A percentile compares a stretch with the other conserved stretches of the same genome.
These are phyloP conservation scores for Dinocampus coccinellae DNA, from an alignment of 2,888 invertebrate genomes.

Conservation along the genomic window DNA sequence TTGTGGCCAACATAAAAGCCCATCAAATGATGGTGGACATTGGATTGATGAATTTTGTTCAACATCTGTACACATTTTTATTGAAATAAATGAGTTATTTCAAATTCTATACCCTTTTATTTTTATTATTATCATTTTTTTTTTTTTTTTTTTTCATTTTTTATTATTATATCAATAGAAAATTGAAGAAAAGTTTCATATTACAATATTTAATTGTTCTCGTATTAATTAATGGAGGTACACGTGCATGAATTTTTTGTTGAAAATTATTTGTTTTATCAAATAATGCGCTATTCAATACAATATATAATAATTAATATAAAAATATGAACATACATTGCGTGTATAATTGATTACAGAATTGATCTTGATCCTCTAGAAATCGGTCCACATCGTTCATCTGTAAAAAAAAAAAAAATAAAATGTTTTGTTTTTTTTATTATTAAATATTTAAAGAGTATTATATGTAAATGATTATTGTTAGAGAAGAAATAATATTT, in stretches of 20 bases:
- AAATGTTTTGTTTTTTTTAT: no score
- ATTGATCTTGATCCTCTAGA: slow-evolving; percentile 40
- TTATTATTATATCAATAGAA: not conserved
- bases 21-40: slow-evolving; percentile 72
- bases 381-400: slow-evolving; percentile 37
- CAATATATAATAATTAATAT: not conserved
- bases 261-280: not conserved
- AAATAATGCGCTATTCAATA: not conserved
- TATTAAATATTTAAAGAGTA: not conserved
- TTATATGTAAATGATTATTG: not conserved
- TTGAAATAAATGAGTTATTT: not conserved
- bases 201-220: not conserved
- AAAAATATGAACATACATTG: slow-evolving; percentile 40
- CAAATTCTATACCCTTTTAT: no score
- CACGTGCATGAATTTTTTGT: not conserved
- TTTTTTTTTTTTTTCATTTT: not conserved
- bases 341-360: slow-evolving; percentile 39
- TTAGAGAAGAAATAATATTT: not conserved
- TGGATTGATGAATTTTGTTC: slow-evolving; percentile 36
- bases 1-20: slow-evolving; percentile 72
- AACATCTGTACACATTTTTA: slow-evolving; percentile 30
- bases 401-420: not conserved
- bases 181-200: not conserved
- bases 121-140: no score
- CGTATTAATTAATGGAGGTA: not conserved